These are phyloP conservation scores for Cheiracanthium punctorium DNA, from an alignment of 2,888 invertebrate genomes.

Conservation along the genomic window DNA sequence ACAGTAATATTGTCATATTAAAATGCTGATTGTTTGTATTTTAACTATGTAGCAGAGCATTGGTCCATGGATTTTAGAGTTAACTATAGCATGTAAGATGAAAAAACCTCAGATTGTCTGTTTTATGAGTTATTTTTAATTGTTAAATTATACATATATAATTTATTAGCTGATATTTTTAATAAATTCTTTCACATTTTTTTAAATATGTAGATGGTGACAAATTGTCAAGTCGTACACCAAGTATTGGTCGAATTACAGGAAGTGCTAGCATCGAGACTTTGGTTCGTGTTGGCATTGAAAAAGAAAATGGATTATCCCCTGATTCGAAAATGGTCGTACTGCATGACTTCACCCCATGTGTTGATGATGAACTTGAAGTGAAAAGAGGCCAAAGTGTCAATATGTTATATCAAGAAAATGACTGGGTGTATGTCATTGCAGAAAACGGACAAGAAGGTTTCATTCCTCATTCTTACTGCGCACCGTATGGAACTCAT, in stretches of 20 bases:
- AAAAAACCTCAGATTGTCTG: no score
- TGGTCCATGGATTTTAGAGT: no score
- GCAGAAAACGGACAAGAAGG: slow-evolving; percentile 91
- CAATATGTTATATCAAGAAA: slow-evolving; percentile 94
- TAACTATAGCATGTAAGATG: no score
- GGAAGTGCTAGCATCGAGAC: slow-evolving; percentile 96
- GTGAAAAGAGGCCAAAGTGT: slow-evolving; percentile 91
- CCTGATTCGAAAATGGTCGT: slow-evolving; percentile 97
- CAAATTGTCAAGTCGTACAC: slow-evolving; percentile 82
- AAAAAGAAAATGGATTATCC: slow-evolving; percentile 92
- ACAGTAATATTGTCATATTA: no score
- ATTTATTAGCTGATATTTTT: no score
- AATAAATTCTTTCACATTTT: no score
- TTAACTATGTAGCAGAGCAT: no score
- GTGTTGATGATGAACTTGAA: slow-evolving; percentile 95
- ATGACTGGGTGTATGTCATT: slow-evolving; percentile 98
- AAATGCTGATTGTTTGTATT: no score
- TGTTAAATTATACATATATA: no score
- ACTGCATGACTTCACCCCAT: slow-evolving; percentile 94
- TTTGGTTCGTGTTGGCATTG: slow-evolving; percentile 90
- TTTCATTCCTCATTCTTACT: slow-evolving; percentile 95
- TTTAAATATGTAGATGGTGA: slow-evolving; percentile 88
- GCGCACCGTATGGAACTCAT: slow-evolving; percentile 88
- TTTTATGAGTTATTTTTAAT: no score
- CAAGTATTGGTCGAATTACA: slow-evolving; percentile 94